These are phyloP conservation scores for Pantherophis guttatus DNA, from an alignment of 2,113 vertebrate genomes.

Conservation along the genomic window DNA sequence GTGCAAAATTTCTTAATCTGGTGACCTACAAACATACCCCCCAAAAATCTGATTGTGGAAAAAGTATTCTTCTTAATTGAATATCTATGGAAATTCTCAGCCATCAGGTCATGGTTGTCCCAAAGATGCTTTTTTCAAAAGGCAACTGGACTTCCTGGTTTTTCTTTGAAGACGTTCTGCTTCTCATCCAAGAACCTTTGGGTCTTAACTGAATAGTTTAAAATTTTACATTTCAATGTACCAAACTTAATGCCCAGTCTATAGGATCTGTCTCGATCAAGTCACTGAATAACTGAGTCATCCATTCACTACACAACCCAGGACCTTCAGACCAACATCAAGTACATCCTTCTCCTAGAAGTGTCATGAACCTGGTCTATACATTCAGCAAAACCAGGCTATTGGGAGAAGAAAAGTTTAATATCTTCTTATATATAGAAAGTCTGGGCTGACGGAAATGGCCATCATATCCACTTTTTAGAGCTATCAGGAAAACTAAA, in stretches of 20 bases:
- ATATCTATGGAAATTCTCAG: too few species aligned
- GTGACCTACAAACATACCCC: background rate
- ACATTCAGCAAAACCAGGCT: background rate
- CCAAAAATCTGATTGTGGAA: background rate
- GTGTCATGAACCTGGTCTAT: background rate
- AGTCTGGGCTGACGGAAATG: background rate
- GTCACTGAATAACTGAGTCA: background rate
- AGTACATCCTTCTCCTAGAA: background rate
- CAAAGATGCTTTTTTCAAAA: too few species aligned
- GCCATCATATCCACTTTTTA: background rate
- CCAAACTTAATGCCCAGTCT: background rate
- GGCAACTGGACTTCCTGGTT: too few species aligned
- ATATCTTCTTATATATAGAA: background rate
- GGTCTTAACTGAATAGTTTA: background rate
- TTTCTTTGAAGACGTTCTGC: too few species aligned
- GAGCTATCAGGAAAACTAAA: background rate
- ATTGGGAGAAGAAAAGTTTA: background rate
- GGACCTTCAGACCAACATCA: background rate
- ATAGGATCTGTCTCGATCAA: background rate
- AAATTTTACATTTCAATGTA: background rate
- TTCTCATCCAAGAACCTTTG: too few species aligned
- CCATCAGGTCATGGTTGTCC: too few species aligned
- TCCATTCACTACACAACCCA: background rate
- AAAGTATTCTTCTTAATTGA: background rate
- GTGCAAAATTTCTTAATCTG: background rate